Evolutionary conservation across 1,140 invertebrate genomes (phyloP), one percentile per base, ranked within the genome.

Genomic region (Drosophila elegans): DNA sequence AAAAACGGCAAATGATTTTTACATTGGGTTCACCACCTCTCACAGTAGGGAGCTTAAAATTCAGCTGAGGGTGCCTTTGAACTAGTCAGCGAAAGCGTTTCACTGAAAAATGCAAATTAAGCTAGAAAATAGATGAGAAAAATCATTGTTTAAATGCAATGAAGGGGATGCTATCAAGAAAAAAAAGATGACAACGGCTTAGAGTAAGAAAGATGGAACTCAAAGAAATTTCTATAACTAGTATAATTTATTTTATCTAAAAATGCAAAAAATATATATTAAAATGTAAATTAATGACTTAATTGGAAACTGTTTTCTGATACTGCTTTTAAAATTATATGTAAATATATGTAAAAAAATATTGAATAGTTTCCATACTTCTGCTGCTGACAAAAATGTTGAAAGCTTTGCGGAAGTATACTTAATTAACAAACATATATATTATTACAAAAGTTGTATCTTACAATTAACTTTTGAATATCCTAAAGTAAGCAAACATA

Each of bases 1-100:
- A 39, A 27, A 29, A 51, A 51, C 38, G 49, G 25, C 48, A 64
- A 80, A 76, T 46, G 61, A 51, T 41, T 63, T 72, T 80, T 48
- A 66, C 44, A 76, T 76, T 74, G 42, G 42, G 36, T 34, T 63
- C 34, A 44, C 57, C 57, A 39, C 55, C 42, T 61, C n/a, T n/a
- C 9, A 27, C 13, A 12, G 16, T 34, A 54, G 53, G 60, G 16
- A 59, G 27, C n/a, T 4, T 3, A 29, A 41, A 36, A 38, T 29
- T n/a, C 21, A 45, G 16, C 12, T n/a, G 44, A 38, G 63, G 49
- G 41, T 41, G 36, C 68, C 27, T 42, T 48, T 38, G 16, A 57
- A 48, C 36, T 49, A n/a, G 64, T 4, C 27, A 36, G 36, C 25
- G 32, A 11, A 53, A 38, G 32, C 45, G 52, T 62, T 62, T 10